A percentile compares a stretch with the other conserved stretches of the same genome.
phyloP scores from a whole-genome alignment of 2,113 vertebrate species.

The Nothoprocta pentlandii region DNA sequence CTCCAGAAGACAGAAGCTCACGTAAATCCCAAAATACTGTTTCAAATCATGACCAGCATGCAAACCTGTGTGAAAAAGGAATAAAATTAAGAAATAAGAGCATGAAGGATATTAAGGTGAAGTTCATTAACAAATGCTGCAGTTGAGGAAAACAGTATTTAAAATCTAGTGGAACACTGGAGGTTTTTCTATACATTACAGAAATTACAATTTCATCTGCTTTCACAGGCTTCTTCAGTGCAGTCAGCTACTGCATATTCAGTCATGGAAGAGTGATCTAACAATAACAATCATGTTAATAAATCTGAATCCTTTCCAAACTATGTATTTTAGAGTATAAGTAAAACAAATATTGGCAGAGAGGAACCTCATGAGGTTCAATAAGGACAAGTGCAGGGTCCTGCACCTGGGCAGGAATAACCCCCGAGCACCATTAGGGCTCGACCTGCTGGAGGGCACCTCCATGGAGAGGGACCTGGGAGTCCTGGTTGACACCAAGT shows the following conservation, averaged over 20 bases:
- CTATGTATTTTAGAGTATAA: background rate
- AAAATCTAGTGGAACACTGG: background rate
- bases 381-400: too few relatives aligned
- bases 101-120: background rate
- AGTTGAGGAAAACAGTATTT: background rate
- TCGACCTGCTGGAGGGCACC: too few relatives aligned
- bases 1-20: background rate
- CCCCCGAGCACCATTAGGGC: too few relatives aligned
- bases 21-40: background rate
- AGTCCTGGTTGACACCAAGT: too few relatives aligned
- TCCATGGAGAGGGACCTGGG: too few relatives aligned
- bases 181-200: background rate
- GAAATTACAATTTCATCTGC: background rate
- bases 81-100: background rate
- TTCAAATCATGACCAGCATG: background rate
- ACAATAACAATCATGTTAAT: background rate
- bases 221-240: background rate
- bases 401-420: too few relatives aligned
- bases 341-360: background rate
- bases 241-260: background rate
- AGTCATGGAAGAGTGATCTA: background rate
- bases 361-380: too few relatives aligned
- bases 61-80: rapidly evolving
- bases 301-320: background rate
- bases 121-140: background rate